phyloP scores from a whole-genome alignment of 2,888 invertebrate species.

The Ormyrus nitidulus region DNA sequence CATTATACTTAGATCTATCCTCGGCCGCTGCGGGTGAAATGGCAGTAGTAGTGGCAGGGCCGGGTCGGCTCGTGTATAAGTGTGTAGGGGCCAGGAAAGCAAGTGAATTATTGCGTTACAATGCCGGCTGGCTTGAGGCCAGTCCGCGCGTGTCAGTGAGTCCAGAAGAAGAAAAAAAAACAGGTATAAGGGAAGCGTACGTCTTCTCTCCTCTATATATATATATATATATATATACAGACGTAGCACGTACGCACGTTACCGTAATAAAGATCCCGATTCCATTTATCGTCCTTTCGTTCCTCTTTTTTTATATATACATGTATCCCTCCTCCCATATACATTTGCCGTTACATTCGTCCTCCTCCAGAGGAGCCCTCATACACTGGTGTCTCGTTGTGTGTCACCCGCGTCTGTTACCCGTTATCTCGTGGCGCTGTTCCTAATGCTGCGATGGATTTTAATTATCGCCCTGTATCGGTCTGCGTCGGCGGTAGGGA shows the following conservation, averaged over 20 bases:
- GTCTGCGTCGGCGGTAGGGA: too few species aligned
- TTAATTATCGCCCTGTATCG: too few species aligned
- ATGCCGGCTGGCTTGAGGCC: conserved; percentile 38
- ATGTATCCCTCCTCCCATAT: too few species aligned
- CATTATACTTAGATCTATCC: neutral
- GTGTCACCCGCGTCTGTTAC: neutral
- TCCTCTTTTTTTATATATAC: neutral
- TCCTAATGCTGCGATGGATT: too few species aligned
- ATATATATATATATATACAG: neutral
- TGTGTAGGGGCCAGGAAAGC: neutral
- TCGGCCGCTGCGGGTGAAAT: neutral
- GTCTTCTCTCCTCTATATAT: neutral
- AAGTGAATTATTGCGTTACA: conserved; percentile 45
- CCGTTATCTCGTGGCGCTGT: too few species aligned
- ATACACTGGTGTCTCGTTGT: neutral
- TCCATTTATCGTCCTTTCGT: conserved; percentile 29
- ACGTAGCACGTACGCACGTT: conserved; percentile 13
- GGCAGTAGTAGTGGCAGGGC: too few species aligned
- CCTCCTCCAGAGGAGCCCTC: too few species aligned
- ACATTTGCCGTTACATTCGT: too few species aligned
- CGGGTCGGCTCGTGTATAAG: too few species aligned
- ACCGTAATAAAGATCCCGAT: conserved; percentile 38
- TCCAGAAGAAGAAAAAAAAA: conserved; percentile 1
- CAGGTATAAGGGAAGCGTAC: conserved; percentile 1
- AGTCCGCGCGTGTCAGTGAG: conserved; percentile 17